Evolutionary conservation across 1,140 invertebrate genomes (phyloP).

Genomic region (Neodiprion virginianus): DNA sequence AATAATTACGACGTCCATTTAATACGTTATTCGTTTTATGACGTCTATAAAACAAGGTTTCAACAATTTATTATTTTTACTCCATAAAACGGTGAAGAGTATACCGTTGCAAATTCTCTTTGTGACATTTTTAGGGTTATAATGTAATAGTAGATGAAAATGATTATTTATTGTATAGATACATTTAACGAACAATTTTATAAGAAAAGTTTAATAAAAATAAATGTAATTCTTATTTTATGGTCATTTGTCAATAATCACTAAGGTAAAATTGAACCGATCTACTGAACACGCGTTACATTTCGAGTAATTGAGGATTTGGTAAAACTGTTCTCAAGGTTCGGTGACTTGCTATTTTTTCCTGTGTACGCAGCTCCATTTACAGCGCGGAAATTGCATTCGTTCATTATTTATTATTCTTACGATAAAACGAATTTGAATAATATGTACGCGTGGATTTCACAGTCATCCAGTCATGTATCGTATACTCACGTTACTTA

Average conservation of each 20-base stretch:
- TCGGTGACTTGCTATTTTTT: too few species aligned
- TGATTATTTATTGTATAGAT: slow-evolving; percentile 29
- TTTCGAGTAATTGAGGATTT: too few species aligned
- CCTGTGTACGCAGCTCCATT: too few species aligned
- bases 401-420: too few species aligned
- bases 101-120: neutral
- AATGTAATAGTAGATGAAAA: neutral
- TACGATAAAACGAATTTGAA: too few species aligned
- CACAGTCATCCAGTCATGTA: too few species aligned
- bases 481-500: too few species aligned
- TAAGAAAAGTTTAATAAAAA: slow-evolving; percentile 21
- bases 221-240: slow-evolving; percentile 9
- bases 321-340: too few species aligned
- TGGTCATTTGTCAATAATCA: neutral
- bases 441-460: too few species aligned
- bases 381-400: too few species aligned
- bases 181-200: slow-evolving; percentile 24
- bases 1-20: neutral
- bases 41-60: neutral
- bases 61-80: neutral
- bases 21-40: neutral
- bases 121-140: neutral
- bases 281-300: too few species aligned
- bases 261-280: too few species aligned
- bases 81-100: neutral